Evolutionary conservation across 2,113 vertebrate species (phyloP), one percentile per base, ranked within the genome.

Genomic region (Lagenorhynchus albirostris): DNA sequence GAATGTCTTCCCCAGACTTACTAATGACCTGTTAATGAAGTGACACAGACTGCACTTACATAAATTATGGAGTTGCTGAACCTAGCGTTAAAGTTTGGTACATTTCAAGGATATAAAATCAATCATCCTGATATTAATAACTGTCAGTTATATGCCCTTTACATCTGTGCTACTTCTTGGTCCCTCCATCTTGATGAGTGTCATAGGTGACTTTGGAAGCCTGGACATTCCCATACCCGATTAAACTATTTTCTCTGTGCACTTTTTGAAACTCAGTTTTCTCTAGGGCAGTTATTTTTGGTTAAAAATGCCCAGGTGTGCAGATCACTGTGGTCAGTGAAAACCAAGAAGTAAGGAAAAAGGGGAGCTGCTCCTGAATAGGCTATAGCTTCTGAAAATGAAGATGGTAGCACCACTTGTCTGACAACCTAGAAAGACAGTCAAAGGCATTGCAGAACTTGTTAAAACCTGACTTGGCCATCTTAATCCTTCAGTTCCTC

Each of bases 31-130:
- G 36, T 53, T 97, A 97, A 97, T 97, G 91, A 94, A 95, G 82
- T 95, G 96, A 96, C 76, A 95, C 36, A 76, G 89, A 63, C 25
- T 93, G 63, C 84, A 92, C 97, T 95, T 97, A 89, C 36, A 55
- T 97, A 97, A 97, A 97, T 97, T 94, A 97, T 33, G 21, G 44
- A 97, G 77, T 87, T 93, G 89, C 86, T 97, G 93, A 95, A 95
- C 91, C 74, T 89, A 36, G 53, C 76, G 89, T 80, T 91, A 91
- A 96, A 96, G 71, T 79, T 80, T 81, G 53, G 86, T 93, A 93
- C 68, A 55, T 96, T 94, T 96, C 97, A 97, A 98, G 91, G 93
- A 86, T 96, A 90, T 80, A 80, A 96, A 89, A 96, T 97, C 89
- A 94, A 95, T 97, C 97, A 96, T 80, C 12, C 5, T 83, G n/a